Evolutionary conservation across 2,888 invertebrate genomes (phyloP).

Genomic region (Apamea anceps): DNA sequence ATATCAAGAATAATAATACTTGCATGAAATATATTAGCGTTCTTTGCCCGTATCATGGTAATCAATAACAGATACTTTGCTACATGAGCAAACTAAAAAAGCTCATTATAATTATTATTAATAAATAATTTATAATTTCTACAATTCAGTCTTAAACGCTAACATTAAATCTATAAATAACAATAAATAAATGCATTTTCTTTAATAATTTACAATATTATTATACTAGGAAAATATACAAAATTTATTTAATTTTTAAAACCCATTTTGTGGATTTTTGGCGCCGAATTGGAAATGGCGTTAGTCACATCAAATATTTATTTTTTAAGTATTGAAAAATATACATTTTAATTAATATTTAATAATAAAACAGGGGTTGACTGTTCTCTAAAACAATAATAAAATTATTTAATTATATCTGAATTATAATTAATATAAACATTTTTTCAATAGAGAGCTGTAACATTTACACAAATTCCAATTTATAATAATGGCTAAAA

Average conservation of each 20-base stretch:
- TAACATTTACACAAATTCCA: conserved; percentile 29
- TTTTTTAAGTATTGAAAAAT: conserved; percentile 16
- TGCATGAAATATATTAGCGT: conserved; percentile 28
- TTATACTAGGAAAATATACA: conserved; percentile 69
- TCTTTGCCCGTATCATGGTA: conserved; percentile 56
- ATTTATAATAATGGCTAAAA: neutral
- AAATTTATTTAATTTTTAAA: conserved; percentile 40
- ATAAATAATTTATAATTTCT: conserved; percentile 65
- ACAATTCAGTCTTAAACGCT: conserved; percentile 78
- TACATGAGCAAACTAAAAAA: conserved; percentile 46
- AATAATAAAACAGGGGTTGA: conserved; percentile 14
- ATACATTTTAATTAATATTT: neutral
- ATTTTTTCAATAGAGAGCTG: conserved; percentile 57
- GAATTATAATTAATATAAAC: conserved; percentile 38
- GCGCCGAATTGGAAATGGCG: conserved; percentile 27
- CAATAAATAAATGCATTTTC: conserved; percentile 84
- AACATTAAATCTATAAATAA: conserved; percentile 72
- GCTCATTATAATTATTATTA: conserved; percentile 49
- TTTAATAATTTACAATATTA: conserved; percentile 77
- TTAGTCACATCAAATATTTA: conserved; percentile 1
- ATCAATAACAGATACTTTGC: conserved; percentile 36
- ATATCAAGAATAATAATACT: conserved; percentile 31
- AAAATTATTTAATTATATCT: conserved; percentile 28
- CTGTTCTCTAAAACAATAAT: conserved; percentile 14
- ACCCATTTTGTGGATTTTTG: conserved; percentile 27